Conservation (phyloP, 2,113 vertebrate species). For the Panthera tigris region DNA sequence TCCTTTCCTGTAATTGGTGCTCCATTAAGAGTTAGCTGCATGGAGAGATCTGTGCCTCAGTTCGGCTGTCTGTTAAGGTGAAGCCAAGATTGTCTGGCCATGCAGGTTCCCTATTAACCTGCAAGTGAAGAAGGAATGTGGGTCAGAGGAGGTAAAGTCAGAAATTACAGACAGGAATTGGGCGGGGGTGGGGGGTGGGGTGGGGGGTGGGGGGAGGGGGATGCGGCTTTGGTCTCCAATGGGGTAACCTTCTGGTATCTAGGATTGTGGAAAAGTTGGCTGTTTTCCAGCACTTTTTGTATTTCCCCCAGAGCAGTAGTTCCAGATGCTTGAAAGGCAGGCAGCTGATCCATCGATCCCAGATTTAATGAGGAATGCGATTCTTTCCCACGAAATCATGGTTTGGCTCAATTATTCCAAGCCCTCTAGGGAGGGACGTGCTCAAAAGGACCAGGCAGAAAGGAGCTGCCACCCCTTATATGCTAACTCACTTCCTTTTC, state of each 20-base stretch:
- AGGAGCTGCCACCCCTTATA: neutral
- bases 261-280: neutral
- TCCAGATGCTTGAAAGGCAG: slow-evolving; percentile 27
- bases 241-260: neutral
- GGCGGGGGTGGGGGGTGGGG: no score
- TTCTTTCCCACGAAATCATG: neutral
- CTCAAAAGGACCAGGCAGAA: neutral
- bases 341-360: neutral
- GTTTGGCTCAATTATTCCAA: neutral
- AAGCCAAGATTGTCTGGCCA: neutral
- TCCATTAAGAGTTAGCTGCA: neutral
- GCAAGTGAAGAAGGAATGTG: neutral
- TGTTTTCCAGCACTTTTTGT: neutral
- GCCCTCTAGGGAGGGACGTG: neutral
- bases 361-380: neutral
- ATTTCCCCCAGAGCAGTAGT: neutral
- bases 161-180: neutral
- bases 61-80: neutral
- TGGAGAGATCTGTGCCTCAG: accelerated
- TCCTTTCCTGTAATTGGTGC: no score
- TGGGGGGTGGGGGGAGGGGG: no score
- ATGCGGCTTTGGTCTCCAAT: neutral
- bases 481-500: neutral
- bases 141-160: neutral
- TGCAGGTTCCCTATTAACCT: neutral